Evolutionary conservation across 2,113 vertebrate genomes (phyloP).

Genomic region (Anolis carolinensis): DNA sequence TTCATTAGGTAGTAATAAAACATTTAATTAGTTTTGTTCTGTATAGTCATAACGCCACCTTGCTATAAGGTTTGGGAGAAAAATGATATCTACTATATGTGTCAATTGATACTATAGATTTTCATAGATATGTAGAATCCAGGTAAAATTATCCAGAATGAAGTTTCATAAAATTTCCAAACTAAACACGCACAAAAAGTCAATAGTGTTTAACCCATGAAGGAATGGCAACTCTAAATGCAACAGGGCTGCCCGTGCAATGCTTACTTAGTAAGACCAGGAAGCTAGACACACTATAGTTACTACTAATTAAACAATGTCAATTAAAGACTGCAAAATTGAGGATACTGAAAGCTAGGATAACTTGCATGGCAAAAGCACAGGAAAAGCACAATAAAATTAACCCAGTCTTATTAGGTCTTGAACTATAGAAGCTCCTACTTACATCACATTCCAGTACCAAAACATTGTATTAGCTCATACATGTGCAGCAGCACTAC

Average conservation of each 20-base stretch:
- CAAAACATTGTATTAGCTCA: slow-evolving; percentile 48
- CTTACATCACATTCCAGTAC: slow-evolving; percentile 33
- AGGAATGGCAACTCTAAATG: not conserved
- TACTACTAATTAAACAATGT: slow-evolving; percentile 1
- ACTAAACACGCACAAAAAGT: not conserved
- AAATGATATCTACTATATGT: slow-evolving; percentile 3
- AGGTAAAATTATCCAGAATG: not conserved
- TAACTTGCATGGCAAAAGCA: not conserved
- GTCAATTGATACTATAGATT: not conserved
- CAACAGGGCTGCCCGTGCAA: slow-evolving; percentile 2
- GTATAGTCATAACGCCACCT: not conserved
- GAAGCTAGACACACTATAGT: slow-evolving; percentile 4
- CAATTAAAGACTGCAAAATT: not conserved
- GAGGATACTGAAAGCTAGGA: not conserved
- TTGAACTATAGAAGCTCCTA: slow-evolving; percentile 24
- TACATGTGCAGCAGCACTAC: slow-evolving; percentile 64
- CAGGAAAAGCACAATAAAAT: not conserved
- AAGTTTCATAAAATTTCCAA: not conserved
- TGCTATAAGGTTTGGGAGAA: not conserved
- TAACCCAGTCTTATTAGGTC: slow-evolving; percentile 22
- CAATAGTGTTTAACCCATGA: not conserved
- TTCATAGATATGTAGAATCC: slow-evolving; percentile 1
- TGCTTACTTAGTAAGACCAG: slow-evolving; percentile 24
- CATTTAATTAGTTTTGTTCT: slow-evolving; percentile 24
- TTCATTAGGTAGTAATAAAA: not conserved